Percentiles rank a stretch among this genome's conserved stretches.
Evolutionary conservation across 2,888 invertebrate genomes (phyloP).

Genomic region (Caenorhabditis becei): DNA sequence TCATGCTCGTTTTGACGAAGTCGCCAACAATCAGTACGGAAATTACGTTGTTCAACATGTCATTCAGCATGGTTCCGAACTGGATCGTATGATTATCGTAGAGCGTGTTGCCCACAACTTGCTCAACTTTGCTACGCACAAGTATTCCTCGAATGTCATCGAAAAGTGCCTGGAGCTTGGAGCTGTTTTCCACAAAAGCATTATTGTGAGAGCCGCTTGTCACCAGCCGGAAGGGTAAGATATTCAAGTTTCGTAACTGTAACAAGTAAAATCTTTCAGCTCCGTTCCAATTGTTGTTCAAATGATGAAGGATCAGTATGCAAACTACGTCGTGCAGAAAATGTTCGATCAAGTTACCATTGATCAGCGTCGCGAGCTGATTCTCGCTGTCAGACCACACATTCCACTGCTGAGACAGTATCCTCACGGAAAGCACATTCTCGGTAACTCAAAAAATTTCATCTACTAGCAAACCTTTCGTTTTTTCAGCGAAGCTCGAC

Average conservation of each 20-base stretch:
- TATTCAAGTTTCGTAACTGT: neutral
- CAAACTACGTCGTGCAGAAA: conserved; percentile 99
- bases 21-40: conserved; percentile 82
- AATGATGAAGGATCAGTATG: conserved; percentile 98
- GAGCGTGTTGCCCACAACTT: conserved; percentile 85
- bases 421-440: conserved; percentile 87
- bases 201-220: conserved; percentile 96
- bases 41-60: conserved; percentile 99
- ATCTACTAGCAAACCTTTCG: neutral
- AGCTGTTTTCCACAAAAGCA: conserved; percentile 92
- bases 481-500: conserved; percentile 77
- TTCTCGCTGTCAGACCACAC: conserved; percentile 97
- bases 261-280: conserved; percentile 9
- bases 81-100: conserved; percentile 96
- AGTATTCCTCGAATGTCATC: conserved; percentile 98
- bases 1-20: conserved; percentile 89
- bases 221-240: conserved; percentile 67
- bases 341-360: conserved; percentile 96
- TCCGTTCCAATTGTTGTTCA: conserved; percentile 82
- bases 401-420: conserved; percentile 96
- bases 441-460: conserved; percentile 68
- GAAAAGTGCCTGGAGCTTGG: conserved; percentile 99
- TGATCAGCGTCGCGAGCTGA: conserved; percentile 89
- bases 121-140: conserved; percentile 95
- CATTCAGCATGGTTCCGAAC: conserved; percentile 94